Evolutionary conservation across 1,140 invertebrate genomes (phyloP), one percentile per base, ranked within the genome.

Genomic region (Penaeus indicus): DNA sequence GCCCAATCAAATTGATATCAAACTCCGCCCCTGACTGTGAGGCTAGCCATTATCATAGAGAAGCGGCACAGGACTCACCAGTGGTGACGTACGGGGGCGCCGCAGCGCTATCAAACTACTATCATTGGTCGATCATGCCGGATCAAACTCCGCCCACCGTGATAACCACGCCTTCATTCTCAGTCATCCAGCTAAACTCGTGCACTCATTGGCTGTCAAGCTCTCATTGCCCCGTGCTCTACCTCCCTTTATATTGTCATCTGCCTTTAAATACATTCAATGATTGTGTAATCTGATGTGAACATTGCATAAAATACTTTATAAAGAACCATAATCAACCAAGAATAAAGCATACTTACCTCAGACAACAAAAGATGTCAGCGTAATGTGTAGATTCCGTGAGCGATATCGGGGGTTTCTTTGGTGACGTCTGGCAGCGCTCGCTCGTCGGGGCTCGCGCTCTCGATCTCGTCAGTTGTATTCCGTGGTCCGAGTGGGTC

Each of bases 1-100:
- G 64, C 69, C 25, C 84, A 64, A 90, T 90, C 89, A 90, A 87
- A 69, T 90, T 90, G 89, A 90, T 90, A 90, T 90, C 80, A 87
- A 90, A 90, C 89, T 84, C 89, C 89, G 81, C 89, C 89, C 89
- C 27, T 38, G 27, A 47, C 38, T 85, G 42, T 47, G 22, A 87
- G 67, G 67, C 82, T 83, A 38, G 63, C 85, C 85, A 87, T 77
- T 87, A 84, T 83, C 21, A 32, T 61, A 63, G n/a, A 61, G 54
- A 42, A 27, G 67, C 85, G 82, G 82, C 75, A 72, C 69, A 32
- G 22, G 72, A 32, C 62, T 63, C 62, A 62, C 87, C 81, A 78
- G 54, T 87, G 67, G 54, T 86, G 84, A 82, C 69, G 79, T 62
- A 69, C 25, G 84, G 72, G 82, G 84, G 79, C 81, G 60, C 81